phyloP scores from a whole-genome alignment of 2,113 vertebrate species.

The Nannospalax galili region DNA sequence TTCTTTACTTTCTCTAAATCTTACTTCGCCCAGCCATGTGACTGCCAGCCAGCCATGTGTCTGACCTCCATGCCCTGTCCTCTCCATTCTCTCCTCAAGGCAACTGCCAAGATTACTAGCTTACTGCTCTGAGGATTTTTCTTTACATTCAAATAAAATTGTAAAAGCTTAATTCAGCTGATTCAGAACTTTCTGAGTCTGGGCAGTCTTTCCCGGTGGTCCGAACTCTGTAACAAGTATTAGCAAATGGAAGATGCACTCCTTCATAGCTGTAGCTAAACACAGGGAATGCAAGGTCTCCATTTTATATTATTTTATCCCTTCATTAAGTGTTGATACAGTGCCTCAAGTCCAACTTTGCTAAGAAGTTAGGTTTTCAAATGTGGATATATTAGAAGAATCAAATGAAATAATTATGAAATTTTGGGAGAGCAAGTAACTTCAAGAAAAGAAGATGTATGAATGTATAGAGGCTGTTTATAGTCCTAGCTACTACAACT shows the following conservation, averaged over 20 bases:
- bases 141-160: too few relatives aligned
- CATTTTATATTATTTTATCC: not conserved
- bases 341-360: not conserved
- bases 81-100: too few relatives aligned
- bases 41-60: too few relatives aligned
- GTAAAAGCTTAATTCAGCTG: too few relatives aligned
- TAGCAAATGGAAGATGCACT: not conserved
- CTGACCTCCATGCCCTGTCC: too few relatives aligned
- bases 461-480: not conserved
- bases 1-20: too few relatives aligned
- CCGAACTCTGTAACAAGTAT: too few relatives aligned
- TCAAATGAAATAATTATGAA: not conserved
- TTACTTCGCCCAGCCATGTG: too few relatives aligned
- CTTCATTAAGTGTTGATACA: not conserved
- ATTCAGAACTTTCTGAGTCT: too few relatives aligned
- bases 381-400: not conserved
- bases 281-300: not conserved
- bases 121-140: too few relatives aligned
- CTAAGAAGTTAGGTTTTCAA: not conserved
- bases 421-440: not conserved
- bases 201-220: too few relatives aligned
- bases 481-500: not conserved
- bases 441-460: not conserved
- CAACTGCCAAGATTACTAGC: too few relatives aligned
- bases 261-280: not conserved